These are phyloP conservation scores for Sebastolobus alascanus DNA, from an alignment of 2,797 vertebrate genomes.

Conservation along the genomic window DNA sequence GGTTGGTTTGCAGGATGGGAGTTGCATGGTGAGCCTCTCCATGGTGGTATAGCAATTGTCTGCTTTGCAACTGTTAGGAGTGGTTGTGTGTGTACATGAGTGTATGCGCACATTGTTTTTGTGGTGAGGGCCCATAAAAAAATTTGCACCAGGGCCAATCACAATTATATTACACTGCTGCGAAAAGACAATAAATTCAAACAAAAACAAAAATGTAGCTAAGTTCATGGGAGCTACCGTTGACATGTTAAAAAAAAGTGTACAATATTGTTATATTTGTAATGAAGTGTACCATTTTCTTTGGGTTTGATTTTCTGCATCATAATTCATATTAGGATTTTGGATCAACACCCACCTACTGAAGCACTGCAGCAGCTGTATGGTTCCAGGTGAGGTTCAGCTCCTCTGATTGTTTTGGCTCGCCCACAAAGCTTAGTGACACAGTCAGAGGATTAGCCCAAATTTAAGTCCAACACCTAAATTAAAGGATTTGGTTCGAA, in stretches of 20 bases:
- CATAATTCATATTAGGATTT: not conserved
- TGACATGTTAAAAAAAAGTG: not conserved
- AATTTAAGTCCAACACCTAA: constrained; percentile 10
- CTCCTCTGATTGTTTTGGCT: constrained; percentile 32
- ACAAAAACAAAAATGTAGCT: too few relatives aligned
- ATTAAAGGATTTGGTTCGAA: constrained; percentile 17
- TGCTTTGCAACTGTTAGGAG: too few relatives aligned
- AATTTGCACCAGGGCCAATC: too few relatives aligned
- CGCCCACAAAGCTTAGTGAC: constrained; percentile 5
- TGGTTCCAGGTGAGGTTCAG: constrained; percentile 3
- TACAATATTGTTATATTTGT: not conserved
- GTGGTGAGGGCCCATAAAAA: too few relatives aligned
- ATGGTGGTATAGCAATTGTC: too few relatives aligned
- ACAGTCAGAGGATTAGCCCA: not conserved
- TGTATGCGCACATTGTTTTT: too few relatives aligned
- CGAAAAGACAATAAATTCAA: too few relatives aligned
- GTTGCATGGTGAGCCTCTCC: too few relatives aligned
- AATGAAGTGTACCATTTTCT: not conserved
- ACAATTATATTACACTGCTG: too few relatives aligned
- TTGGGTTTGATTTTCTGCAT: not conserved
- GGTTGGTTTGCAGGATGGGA: too few relatives aligned
- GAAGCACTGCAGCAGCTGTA: constrained; percentile 3
- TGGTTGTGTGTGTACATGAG: too few relatives aligned
- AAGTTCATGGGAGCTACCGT: too few relatives aligned
- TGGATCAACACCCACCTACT: not conserved